A percentile compares a stretch with the other conserved stretches of the same genome.
phyloP scores from a whole-genome alignment of 2,888 invertebrate species.

The Caenorhabditis virilis region DNA sequence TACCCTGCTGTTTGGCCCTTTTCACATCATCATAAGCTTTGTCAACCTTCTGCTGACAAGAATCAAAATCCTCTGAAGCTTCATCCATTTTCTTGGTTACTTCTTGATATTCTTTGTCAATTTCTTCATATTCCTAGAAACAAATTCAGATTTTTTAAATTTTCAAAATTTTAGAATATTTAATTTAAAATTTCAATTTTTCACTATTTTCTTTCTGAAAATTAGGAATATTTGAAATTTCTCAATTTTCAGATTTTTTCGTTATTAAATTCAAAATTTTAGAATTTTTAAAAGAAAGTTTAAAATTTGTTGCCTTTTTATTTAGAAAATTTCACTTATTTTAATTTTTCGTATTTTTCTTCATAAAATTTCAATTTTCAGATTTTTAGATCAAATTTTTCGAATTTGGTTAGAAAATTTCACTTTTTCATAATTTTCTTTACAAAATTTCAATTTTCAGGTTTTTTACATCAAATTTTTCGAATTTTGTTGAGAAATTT shows the following conservation, averaged over 20 bases:
- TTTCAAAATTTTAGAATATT: too few relatives aligned
- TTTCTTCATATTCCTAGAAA: background rate
- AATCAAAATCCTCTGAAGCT: constrained; percentile 4
- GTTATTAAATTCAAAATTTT: too few relatives aligned
- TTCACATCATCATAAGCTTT: too few relatives aligned
- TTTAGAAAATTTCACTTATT: background rate
- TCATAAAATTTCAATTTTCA: background rate
- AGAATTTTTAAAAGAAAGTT: background rate
- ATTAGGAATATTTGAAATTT: too few relatives aligned
- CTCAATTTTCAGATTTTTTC: background rate
- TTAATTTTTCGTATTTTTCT: background rate
- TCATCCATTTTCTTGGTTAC: constrained; percentile 5
- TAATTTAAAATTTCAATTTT: too few relatives aligned
- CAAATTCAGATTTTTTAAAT: too few relatives aligned
- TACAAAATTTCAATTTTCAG: background rate
- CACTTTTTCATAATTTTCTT: background rate
- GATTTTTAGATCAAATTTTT: constrained; percentile 1
- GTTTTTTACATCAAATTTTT: constrained; percentile 6
- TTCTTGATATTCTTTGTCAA: background rate
- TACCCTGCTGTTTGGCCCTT: too few relatives aligned
- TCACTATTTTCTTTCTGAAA: too few relatives aligned
- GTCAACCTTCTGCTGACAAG: too few relatives aligned
- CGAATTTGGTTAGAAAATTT: background rate
- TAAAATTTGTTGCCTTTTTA: background rate
- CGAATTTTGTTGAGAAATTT: constrained; percentile 5